These are phyloP conservation scores for Brienomyrus brachyistius DNA, from an alignment of 2,113 vertebrate species.

Conservation along the genomic window DNA sequence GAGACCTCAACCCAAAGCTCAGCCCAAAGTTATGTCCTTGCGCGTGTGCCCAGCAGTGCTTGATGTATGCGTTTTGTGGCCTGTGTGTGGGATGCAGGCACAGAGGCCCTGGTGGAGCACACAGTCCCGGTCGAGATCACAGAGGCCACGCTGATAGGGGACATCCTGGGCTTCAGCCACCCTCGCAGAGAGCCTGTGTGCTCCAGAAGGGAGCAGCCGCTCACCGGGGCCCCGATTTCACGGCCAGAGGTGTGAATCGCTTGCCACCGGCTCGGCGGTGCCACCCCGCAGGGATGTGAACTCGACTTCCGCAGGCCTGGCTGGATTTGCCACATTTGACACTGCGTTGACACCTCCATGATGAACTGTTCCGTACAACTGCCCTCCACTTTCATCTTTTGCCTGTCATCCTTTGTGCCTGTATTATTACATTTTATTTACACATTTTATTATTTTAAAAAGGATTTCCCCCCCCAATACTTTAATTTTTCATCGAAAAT, in stretches of 20 bases:
- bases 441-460: not conserved
- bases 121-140: constrained; percentile 76
- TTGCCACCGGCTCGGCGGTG: not conserved
- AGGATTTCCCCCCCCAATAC: not conserved
- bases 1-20: not conserved
- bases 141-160: constrained; percentile 60
- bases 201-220: not conserved
- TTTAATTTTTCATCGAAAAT: not conserved
- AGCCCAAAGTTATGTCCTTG: not conserved
- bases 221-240: constrained; percentile 19
- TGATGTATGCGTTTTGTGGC: constrained; percentile 4
- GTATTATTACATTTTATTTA: not conserved
- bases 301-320: not conserved
- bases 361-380: not conserved
- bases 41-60: constrained; percentile 13
- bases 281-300: not conserved
- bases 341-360: constrained; percentile 13
- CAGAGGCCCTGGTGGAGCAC: constrained; percentile 53
- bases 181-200: not conserved
- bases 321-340: constrained; percentile 13
- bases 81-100: constrained; percentile 41
- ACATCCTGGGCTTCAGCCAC: constrained; percentile 71
- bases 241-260: not conserved
- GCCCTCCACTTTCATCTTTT: constrained; percentile 2
- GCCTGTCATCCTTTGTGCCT: not conserved